Evolutionary conservation across 1,140 invertebrate species (phyloP).

Genomic region (Drosophila pseudoananassae): DNA sequence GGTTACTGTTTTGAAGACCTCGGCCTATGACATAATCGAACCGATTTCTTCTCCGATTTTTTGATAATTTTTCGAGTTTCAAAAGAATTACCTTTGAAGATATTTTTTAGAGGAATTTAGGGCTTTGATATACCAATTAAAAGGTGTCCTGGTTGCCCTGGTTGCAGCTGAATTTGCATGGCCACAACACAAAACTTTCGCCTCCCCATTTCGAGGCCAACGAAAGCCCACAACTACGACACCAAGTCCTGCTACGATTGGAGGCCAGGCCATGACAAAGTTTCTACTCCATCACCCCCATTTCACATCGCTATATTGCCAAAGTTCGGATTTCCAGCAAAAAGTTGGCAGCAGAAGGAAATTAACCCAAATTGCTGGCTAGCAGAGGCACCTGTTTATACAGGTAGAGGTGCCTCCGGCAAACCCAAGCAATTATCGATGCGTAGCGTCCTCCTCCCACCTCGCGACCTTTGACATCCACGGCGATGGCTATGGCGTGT

Average conservation of each 20-base stretch:
- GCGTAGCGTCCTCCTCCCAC: slow-evolving; percentile 9
- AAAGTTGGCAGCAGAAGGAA: slow-evolving; percentile 27
- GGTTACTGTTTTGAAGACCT: slow-evolving; percentile 34
- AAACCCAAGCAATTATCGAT: slow-evolving; percentile 36
- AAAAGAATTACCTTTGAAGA: neutral
- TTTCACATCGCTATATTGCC: neutral
- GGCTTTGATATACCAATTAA: neutral
- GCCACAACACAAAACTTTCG: slow-evolving; percentile 23
- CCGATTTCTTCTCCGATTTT: slow-evolving; percentile 20
- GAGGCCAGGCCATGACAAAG: neutral
- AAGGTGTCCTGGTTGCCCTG: slow-evolving; percentile 4
- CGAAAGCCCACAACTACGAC: neutral
- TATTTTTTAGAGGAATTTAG: too few relatives aligned
- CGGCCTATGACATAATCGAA: slow-evolving; percentile 52
- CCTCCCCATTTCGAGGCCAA: slow-evolving; percentile 2
- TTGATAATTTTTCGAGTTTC: neutral
- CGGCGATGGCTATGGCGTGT: slow-evolving; percentile 27
- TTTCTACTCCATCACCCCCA: neutral
- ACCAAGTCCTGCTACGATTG: too few relatives aligned
- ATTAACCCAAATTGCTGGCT: slow-evolving; percentile 33
- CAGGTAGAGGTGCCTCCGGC: neutral
- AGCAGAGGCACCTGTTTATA: slow-evolving; percentile 8
- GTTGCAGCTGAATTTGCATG: slow-evolving; percentile 47
- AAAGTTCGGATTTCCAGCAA: slow-evolving; percentile 17
- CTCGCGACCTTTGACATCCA: slow-evolving; percentile 48